phyloP scores from a whole-genome alignment of 2,113 vertebrate genomes.

The Rynchops niger region DNA sequence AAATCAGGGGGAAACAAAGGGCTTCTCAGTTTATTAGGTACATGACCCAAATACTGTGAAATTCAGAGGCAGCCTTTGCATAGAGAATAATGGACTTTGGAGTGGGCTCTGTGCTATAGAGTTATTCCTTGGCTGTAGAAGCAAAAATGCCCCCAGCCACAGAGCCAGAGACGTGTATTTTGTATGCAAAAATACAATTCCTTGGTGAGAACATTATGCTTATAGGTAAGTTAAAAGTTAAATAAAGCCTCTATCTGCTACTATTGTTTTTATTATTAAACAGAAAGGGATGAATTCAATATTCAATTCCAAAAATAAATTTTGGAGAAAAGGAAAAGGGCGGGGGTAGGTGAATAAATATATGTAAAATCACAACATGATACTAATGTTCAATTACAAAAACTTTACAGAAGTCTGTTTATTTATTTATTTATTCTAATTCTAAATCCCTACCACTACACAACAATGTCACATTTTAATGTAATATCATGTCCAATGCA shows the following conservation, averaged over 20 bases:
- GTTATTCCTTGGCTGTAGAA: slow-evolving; percentile 35
- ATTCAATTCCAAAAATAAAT: slow-evolving; percentile 45
- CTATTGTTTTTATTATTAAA: slow-evolving; percentile 39
- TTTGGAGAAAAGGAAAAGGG: not conserved
- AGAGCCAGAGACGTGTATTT: slow-evolving; percentile 2
- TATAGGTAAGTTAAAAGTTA: slow-evolving; percentile 19
- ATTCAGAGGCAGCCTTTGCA: not conserved
- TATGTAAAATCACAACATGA: slow-evolving; percentile 37
- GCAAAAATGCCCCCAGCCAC: not conserved
- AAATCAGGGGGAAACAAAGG: not conserved
- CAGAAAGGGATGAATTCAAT: slow-evolving; percentile 31
- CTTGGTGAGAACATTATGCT: not conserved
- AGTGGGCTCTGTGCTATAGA: not conserved
- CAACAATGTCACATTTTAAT: slow-evolving; percentile 92
- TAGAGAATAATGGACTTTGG: not conserved
- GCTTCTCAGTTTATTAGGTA: not conserved
- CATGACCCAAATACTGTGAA: slow-evolving; percentile 11
- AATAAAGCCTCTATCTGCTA: slow-evolving; percentile 30
- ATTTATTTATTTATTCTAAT: slow-evolving; percentile 70
- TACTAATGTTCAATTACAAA: slow-evolving; percentile 64
- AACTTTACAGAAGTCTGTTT: slow-evolving; percentile 63
- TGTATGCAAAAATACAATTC: slow-evolving; percentile 19
- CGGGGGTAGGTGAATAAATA: slow-evolving; percentile 17
- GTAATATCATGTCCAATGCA: slow-evolving; percentile 89
- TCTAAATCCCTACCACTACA: slow-evolving; percentile 75